A percentile compares a stretch with the other conserved stretches of the same genome.
These are phyloP conservation scores for Apis cerana DNA, from an alignment of 1,140 invertebrate species.

Conservation along the genomic window DNA sequence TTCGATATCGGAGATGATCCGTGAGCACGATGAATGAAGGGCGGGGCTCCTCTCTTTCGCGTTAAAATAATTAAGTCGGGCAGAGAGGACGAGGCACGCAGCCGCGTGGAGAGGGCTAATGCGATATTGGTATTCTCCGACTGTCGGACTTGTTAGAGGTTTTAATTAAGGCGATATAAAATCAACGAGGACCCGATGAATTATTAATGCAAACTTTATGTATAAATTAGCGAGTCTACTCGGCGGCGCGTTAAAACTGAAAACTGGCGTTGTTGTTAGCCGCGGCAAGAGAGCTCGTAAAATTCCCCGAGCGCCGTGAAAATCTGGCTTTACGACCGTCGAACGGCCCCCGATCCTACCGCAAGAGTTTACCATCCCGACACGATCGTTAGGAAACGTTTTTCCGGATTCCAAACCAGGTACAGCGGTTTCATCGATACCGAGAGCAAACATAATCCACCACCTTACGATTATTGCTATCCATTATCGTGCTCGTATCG, in stretches of 20 bases:
- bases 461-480: conserved; percentile 30
- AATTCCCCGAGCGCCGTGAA: conserved; percentile 63
- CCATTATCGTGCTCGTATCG: neutral
- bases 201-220: conserved; percentile 81
- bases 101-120: conserved; percentile 59
- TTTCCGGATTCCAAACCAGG: conserved; percentile 38
- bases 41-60: conserved; percentile 21
- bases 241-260: conserved; percentile 74
- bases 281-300: conserved; percentile 63
- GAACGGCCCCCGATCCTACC: conserved; percentile 19
- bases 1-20: conserved; percentile 45
- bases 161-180: conserved; percentile 81
- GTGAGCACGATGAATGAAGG: neutral
- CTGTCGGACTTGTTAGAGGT: conserved; percentile 79
- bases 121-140: conserved; percentile 77
- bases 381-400: conserved; percentile 52
- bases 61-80: conserved; percentile 64
- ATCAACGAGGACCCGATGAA: conserved; percentile 77
- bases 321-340: conserved; percentile 62
- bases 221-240: conserved; percentile 78
- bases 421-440: neutral
- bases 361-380: conserved; percentile 57
- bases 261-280: conserved; percentile 75
- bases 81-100: conserved; percentile 41
- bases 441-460: neutral